Percentiles rank a stretch among this genome's conserved stretches.
Evolutionary conservation across 2,797 vertebrate genomes (phyloP).

Genomic region (Myotis findleyi): DNA sequence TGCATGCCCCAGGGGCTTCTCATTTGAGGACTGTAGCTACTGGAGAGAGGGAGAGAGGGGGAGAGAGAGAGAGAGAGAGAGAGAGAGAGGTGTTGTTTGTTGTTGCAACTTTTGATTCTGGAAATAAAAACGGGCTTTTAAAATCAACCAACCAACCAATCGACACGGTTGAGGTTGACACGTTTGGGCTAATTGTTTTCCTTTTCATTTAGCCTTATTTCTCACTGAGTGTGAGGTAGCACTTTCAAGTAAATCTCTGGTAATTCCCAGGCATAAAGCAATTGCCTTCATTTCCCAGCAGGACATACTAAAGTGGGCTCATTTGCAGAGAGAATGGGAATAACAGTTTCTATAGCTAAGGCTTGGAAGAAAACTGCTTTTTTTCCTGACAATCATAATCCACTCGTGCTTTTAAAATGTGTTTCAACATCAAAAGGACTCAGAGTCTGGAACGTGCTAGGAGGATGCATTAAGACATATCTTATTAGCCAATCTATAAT

Average conservation of each 20-base stretch:
- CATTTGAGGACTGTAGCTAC: no score
- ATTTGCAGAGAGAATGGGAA: slow-evolving; percentile 58
- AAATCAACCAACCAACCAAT: slow-evolving; percentile 29
- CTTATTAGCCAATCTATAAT: not conserved
- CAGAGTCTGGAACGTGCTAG: not conserved
- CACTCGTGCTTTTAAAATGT: slow-evolving; percentile 40
- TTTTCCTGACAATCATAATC: not conserved
- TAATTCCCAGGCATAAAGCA: slow-evolving; percentile 59
- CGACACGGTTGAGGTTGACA: not conserved
- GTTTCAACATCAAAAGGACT: slow-evolving; percentile 52
- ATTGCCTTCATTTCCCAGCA: slow-evolving; percentile 56
- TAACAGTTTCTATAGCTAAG: slow-evolving; percentile 57
- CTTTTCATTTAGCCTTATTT: slow-evolving; percentile 53
- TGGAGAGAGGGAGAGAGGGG: no score
- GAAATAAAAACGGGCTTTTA: slow-evolving; percentile 69
- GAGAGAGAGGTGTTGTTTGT: not conserved
- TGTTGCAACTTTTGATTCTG: slow-evolving; percentile 53
- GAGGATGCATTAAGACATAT: not conserved
- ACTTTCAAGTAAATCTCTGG: slow-evolving; percentile 50
- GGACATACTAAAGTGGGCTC: slow-evolving; percentile 9
- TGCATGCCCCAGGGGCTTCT: not conserved
- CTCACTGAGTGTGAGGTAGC: slow-evolving; percentile 52
- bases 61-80: no score
- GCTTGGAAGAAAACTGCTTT: not conserved
- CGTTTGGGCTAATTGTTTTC: slow-evolving; percentile 60